Evolutionary conservation across 2,888 invertebrate genomes (phyloP).

Genomic region (Acanthoscelides obtectus): DNA sequence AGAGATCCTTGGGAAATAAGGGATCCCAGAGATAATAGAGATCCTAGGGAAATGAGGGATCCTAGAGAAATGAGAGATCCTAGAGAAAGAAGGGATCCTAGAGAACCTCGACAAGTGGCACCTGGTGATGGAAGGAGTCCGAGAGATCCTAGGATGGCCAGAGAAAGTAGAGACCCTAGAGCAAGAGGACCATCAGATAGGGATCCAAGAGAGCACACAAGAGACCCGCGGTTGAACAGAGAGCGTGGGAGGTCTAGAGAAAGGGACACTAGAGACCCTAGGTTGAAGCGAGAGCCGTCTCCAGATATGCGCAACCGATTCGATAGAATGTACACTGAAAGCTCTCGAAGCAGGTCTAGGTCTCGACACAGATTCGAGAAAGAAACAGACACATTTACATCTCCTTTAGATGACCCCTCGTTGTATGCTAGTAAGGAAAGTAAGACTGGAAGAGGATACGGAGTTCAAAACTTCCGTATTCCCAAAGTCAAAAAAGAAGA

Average conservation of each 20-base stretch:
- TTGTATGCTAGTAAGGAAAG: constrained; percentile 47
- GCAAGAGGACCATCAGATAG: constrained; percentile 1
- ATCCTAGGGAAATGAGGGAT: constrained; percentile 11
- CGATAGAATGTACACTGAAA: constrained; percentile 4
- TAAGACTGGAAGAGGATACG: constrained; percentile 48
- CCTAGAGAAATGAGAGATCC: constrained; percentile 15
- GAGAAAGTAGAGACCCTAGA: constrained; percentile 14
- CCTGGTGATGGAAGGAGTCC: constrained; percentile 2
- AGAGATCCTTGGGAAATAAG: constrained; percentile 12
- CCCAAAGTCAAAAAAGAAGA: constrained; percentile 43
- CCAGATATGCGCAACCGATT: constrained; percentile 2
- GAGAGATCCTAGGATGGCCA: constrained; percentile 10
- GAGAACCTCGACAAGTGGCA: constrained; percentile 10
- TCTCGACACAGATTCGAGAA: constrained; percentile 10
- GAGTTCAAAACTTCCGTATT: constrained; percentile 52
- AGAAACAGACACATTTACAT: constrained; percentile 45
- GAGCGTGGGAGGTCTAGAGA: constrained; percentile 8
- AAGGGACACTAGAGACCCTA: constrained; percentile 9
- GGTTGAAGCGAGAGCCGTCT: constrained; percentile 10
- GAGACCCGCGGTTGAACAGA: constrained; percentile 14
- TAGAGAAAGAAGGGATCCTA: constrained; percentile 10
- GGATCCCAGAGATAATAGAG: constrained; percentile 12
- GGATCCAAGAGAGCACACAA: constrained; percentile 7
- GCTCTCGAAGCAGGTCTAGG: constrained; percentile 1
- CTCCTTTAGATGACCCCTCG: constrained; percentile 48